These are phyloP conservation scores for Istiophorus platypterus DNA, from an alignment of 2,113 vertebrate species.

Conservation along the genomic window DNA sequence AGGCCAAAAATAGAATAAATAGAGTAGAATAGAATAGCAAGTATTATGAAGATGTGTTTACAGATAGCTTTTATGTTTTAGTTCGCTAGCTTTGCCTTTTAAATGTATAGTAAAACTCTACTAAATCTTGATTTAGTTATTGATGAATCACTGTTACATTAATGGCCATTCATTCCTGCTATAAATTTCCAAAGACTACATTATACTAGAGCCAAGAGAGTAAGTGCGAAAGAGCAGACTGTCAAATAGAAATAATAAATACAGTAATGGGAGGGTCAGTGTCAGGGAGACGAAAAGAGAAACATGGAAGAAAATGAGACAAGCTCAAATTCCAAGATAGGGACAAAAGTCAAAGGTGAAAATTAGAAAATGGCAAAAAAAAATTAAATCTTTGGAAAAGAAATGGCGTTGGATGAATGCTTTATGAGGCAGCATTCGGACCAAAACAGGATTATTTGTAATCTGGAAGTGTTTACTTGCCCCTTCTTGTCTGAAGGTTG, in stretches of 20 bases:
- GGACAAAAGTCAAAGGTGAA: conserved; percentile 20
- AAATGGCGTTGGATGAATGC: background rate
- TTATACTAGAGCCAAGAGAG: conserved; percentile 32
- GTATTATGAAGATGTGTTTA: conserved; percentile 22
- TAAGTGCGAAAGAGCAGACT: conserved; percentile 24
- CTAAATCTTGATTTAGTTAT: conserved; percentile 39
- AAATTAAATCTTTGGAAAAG: background rate
- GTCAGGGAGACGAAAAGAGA: conserved; percentile 20
- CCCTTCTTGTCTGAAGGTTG: conserved; percentile 2
- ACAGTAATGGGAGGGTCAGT: conserved; percentile 22
- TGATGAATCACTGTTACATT: conserved; percentile 43
- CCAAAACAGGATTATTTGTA: background rate
- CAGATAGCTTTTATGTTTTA: background rate
- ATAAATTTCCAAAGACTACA: conserved; percentile 36
- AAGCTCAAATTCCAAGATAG: background rate
- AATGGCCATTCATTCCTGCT: conserved; percentile 24
- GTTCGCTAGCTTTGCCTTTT: conserved; percentile 1
- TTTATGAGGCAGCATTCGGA: background rate
- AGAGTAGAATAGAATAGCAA: background rate
- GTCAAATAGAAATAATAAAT: conserved; percentile 57
- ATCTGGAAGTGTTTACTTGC: conserved; percentile 21
- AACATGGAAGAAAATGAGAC: conserved; percentile 14
- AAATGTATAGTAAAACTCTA: conserved; percentile 32
- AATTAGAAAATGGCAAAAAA: conserved; percentile 12
- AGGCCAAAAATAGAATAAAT: background rate